Percentiles rank a stretch among this genome's conserved stretches.
phyloP scores from a whole-genome alignment of 2,797 vertebrate species.

The Eleutherodactylus coqui region DNA sequence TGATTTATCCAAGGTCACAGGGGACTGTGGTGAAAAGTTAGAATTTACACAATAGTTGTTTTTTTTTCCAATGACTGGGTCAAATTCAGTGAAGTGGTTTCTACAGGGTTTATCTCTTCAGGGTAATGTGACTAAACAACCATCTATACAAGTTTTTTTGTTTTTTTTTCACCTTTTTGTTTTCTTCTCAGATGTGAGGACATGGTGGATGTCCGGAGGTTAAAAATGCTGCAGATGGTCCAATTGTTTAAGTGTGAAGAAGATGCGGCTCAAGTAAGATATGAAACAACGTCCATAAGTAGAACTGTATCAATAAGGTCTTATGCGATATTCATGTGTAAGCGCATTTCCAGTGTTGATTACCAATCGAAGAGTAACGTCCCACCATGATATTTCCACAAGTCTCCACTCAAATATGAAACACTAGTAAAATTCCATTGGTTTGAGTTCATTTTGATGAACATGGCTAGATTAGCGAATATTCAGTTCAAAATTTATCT shows the following conservation, averaged over 20 bases:
- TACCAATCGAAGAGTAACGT: no score
- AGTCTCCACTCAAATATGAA: not conserved
- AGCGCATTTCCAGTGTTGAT: not conserved
- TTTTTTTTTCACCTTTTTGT: not conserved
- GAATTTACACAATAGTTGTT: not conserved
- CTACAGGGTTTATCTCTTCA: not conserved
- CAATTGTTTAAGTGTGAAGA: conserved; percentile 99
- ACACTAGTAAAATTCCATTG: not conserved
- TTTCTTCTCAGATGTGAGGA: conserved; percentile 88
- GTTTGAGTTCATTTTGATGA: not conserved
- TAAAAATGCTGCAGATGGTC: conserved; percentile 99
- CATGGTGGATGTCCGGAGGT: conserved; percentile 96
- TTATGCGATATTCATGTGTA: not conserved
- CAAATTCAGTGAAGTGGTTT: not conserved
- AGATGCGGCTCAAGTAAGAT: conserved; percentile 90
- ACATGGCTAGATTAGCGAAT: not conserved
- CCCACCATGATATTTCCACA: not conserved
- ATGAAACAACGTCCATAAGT: not conserved
- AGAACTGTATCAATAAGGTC: not conserved
- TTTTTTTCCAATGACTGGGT: not conserved
- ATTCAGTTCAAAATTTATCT: not conserved
- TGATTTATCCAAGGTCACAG: conserved; percentile 3
- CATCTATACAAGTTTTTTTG: not conserved
- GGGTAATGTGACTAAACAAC: not conserved
- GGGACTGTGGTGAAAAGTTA: not conserved